These are phyloP conservation scores for Amphiprion percula DNA, from an alignment of 2,113 vertebrate genomes.

Conservation along the genomic window DNA sequence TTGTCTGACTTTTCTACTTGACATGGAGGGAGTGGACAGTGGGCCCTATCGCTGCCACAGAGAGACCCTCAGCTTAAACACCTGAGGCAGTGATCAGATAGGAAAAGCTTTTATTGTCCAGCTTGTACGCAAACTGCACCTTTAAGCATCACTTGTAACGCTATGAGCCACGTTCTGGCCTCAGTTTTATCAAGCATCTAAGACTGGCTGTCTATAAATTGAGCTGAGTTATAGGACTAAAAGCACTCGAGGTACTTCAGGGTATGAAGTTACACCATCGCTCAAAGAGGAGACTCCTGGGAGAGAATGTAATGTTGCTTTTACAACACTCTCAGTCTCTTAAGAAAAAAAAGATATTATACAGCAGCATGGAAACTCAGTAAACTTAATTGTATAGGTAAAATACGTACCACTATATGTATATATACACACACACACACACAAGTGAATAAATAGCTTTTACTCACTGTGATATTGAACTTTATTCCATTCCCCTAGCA, in stretches of 20 bases:
- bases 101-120: conserved; percentile 36
- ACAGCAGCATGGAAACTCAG: background rate
- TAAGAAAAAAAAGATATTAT: background rate
- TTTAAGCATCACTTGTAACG: background rate
- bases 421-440: background rate
- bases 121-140: conserved; percentile 12
- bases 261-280: conserved; percentile 6
- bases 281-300: conserved; percentile 14
- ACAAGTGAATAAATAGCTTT: background rate
- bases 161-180: background rate
- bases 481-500: background rate
- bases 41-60: conserved; percentile 47
- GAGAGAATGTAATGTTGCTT: conserved; percentile 14
- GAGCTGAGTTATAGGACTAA: conserved; percentile 4
- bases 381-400: conserved; percentile 15
- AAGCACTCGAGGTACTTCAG: conserved; percentile 7
- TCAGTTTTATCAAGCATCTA: conserved; percentile 23
- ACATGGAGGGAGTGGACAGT: conserved; percentile 52
- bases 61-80: conserved; percentile 44
- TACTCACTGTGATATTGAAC: background rate
- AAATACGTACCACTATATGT: background rate
- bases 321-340: background rate
- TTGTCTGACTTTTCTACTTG: conserved; percentile 54
- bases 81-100: conserved; percentile 48
- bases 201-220: conserved; percentile 11